Evolutionary conservation across 2,113 vertebrate genomes (phyloP), one percentile per base, ranked within the genome.

Genomic region (Acanthochromis polyacanthus): DNA sequence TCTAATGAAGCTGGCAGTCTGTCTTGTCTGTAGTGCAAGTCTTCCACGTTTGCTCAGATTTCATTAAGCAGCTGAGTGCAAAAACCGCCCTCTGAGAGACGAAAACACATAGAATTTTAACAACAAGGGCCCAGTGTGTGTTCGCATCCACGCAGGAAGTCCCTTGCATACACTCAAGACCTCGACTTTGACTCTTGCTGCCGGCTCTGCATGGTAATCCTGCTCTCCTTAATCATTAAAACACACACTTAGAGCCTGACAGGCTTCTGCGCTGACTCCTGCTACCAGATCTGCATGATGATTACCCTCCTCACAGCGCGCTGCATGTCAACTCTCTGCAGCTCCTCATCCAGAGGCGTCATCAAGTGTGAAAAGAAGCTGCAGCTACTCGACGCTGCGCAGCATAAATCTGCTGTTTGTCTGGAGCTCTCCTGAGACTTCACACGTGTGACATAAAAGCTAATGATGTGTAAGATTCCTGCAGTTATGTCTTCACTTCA

Each of bases 221-320:
- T 12, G 20, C 20, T 50, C 63, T 25, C n/a, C 50, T 78, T 75
- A 52, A 73, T 88, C 74, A 79, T 83, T 81, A 71, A 74, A 81
- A 50, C 65, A 59, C 69, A 66, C 69, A 66, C 56, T 51, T 23
- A 40, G 9, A 64, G 51, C 65, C 57, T 14, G 23, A 59, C 71
- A 53, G 79, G 69, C 70, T 28, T 63, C 63, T 65, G 51, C 20
- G 40, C 50, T 22, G 67, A 81, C 59, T 75, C 65, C 65, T 25
- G 60, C 63, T 25, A 74, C 56, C 58, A 32, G 51, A 78, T 72
- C 68, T 80, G 89, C 84, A 80, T 88, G 71, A 77, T 19, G 75
- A 73, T 85, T 10, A 11, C 48, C 6, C 48, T 57, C 22, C 76
- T 64, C 60, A 7, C 71, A 36, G 71, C 25, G 70, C 75, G 78